These are phyloP conservation scores for Gymnocheta viridis DNA, from an alignment of 2,888 invertebrate species.

Conservation along the genomic window DNA sequence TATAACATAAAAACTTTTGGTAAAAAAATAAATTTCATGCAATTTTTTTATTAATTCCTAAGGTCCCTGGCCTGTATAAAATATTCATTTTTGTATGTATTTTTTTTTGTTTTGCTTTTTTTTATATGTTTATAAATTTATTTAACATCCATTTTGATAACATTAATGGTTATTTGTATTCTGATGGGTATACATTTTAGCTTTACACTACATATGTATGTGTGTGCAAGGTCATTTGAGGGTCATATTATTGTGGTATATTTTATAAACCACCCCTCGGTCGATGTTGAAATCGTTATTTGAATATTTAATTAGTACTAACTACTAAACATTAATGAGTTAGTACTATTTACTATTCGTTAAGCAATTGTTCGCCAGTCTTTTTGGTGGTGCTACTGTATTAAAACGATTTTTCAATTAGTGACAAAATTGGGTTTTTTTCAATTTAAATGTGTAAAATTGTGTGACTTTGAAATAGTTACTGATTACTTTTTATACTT, in stretches of 20 bases:
- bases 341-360: not conserved
- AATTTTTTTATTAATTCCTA: constrained; percentile 43
- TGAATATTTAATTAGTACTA: constrained; percentile 63
- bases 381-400: constrained; percentile 2
- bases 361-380: not conserved
- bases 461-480: not conserved
- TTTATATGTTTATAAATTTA: constrained; percentile 13
- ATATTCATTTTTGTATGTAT: not conserved
- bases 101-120: constrained; percentile 8
- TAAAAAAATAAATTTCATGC: constrained; percentile 23
- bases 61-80: constrained; percentile 56
- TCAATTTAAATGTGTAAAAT: not conserved
- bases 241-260: constrained; percentile 42
- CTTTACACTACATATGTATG: not conserved
- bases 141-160: constrained; percentile 38
- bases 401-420: not conserved
- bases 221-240: constrained; percentile 54
- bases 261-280: constrained; percentile 18
- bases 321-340: constrained; percentile 23
- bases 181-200: constrained; percentile 23
- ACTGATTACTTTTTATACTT: too few species aligned
- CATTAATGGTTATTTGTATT: constrained; percentile 55
- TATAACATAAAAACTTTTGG: not conserved
- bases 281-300: constrained; percentile 39
- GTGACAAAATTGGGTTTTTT: not conserved